Percentiles rank a stretch among this genome's conserved stretches.
phyloP scores from a whole-genome alignment of 2,888 invertebrate species.

The Nebria salina region DNA sequence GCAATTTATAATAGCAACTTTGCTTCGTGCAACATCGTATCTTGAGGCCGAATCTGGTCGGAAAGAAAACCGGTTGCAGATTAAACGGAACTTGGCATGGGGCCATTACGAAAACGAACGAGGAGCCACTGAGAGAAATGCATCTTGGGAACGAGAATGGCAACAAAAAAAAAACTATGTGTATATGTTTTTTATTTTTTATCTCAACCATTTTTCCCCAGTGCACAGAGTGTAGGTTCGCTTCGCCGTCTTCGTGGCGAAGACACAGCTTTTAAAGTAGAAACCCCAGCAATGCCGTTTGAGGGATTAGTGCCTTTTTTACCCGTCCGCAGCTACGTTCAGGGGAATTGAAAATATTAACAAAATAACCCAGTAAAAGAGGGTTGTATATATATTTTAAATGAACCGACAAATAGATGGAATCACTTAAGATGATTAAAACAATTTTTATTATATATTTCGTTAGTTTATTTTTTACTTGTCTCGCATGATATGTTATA shows the following conservation, averaged over 20 bases:
- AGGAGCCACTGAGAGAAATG: background rate
- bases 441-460: conserved; percentile 26
- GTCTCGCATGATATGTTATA: background rate
- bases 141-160: background rate
- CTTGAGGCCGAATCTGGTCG: background rate
- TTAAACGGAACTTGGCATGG: background rate
- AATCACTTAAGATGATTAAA: conserved; percentile 36
- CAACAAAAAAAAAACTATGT: background rate
- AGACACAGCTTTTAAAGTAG: conserved; percentile 33
- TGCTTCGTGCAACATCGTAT: background rate
- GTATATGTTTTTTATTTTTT: background rate
- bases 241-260: conserved; percentile 6
- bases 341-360: conserved; percentile 41
- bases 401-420: conserved; percentile 17
- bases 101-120: background rate
- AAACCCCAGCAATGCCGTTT: conserved; percentile 27
- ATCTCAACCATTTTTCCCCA: background rate
- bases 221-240: conserved; percentile 7
- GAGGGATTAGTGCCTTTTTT: conserved; percentile 38
- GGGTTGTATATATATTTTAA: conserved; percentile 24
- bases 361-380: conserved; percentile 22
- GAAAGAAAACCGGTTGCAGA: background rate
- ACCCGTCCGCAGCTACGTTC: conserved; percentile 23
- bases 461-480: background rate
- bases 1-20: background rate